Percentiles rank a stretch among this genome's conserved stretches.
Conservation (phyloP, 2,797 vertebrate genomes). For the Bovichtus variegatus region DNA sequence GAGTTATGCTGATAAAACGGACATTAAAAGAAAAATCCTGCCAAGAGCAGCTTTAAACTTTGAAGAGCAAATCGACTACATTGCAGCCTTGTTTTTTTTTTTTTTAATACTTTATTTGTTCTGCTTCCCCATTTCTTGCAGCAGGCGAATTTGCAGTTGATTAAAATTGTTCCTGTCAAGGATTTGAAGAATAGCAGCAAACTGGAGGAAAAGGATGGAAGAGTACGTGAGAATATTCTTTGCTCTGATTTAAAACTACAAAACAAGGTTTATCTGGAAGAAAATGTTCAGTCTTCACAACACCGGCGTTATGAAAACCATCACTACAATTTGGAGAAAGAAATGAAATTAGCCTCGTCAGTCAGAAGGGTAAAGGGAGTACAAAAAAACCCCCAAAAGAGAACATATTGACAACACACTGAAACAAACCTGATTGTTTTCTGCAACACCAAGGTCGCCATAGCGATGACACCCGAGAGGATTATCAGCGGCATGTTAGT, state of each 20-base stretch:
- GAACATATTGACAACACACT: background rate
- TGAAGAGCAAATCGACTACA: slow-evolving; percentile 10
- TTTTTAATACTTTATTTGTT: background rate
- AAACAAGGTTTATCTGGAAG: slow-evolving; percentile 2
- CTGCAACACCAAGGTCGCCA: slow-evolving; percentile 12
- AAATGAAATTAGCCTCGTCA: background rate
- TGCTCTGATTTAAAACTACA: slow-evolving; percentile 1
- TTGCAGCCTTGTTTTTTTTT: background rate
- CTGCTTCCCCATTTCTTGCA: background rate
- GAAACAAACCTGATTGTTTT: slow-evolving; percentile 12
- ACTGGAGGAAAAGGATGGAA: slow-evolving; percentile 2
- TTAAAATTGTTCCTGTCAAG: background rate
- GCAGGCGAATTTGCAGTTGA: slow-evolving; percentile 14
- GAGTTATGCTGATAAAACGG: slow-evolving; percentile 14
- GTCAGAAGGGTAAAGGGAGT: background rate
- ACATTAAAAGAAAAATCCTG: background rate
- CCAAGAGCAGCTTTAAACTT: slow-evolving; percentile 3
- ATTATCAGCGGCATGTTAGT: background rate
- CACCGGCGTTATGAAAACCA: background rate
- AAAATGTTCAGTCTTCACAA: background rate
- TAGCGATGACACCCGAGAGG: background rate
- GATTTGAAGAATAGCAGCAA: slow-evolving; percentile 6
- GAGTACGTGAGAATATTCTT: background rate
- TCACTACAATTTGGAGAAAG: background rate
- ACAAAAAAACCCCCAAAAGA: background rate